Percentiles rank a stretch among this genome's conserved stretches.
phyloP scores from a whole-genome alignment of 2,113 vertebrate genomes.

The Platanista minor region DNA sequence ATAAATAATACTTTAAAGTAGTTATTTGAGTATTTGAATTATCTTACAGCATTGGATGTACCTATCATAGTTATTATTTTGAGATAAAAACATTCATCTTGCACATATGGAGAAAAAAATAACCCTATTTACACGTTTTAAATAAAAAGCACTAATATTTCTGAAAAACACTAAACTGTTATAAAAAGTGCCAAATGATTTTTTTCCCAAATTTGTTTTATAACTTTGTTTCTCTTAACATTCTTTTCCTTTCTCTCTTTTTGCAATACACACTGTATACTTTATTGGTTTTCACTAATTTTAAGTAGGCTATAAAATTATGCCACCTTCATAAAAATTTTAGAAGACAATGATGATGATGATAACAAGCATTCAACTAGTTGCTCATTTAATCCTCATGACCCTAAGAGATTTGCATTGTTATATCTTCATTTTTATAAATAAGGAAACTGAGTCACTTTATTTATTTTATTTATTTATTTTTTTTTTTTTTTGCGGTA shows the following conservation, averaged over 20 bases:
- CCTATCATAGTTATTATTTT: neutral
- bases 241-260: neutral
- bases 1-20: neutral
- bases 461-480: too few species aligned
- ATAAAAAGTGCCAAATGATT: neutral
- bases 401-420: neutral
- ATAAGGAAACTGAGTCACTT: neutral
- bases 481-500: too few species aligned
- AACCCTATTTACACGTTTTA: neutral
- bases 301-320: neutral
- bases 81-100: neutral
- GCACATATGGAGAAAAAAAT: neutral
- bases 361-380: neutral
- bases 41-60: neutral
- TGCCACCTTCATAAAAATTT: neutral
- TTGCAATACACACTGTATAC: neutral
- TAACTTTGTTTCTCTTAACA: neutral
- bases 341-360: neutral
- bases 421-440: neutral
- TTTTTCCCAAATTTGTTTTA: neutral
- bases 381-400: neutral
- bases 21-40: neutral
- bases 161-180: neutral
- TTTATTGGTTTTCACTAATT: neutral
- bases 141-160: neutral